Base-by-base conservation (phyloP, 2,888 invertebrate species). In the Anoplius nigerrimus region DNA sequence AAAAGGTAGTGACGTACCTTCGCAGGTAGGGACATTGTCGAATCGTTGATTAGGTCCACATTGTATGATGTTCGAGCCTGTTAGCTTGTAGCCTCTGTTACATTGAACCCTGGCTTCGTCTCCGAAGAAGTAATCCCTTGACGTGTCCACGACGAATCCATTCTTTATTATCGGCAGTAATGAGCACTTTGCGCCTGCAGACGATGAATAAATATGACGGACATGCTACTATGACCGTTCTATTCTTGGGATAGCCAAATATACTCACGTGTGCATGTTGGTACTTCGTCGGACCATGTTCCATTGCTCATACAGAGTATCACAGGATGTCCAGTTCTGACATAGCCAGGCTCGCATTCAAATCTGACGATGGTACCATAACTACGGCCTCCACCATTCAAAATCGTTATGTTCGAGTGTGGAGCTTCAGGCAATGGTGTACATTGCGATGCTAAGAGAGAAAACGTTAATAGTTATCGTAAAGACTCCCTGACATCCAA, bases 221-320 rank as follows among this genome's bases (percentile, higher is more conserved):
- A 27, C 27, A 27, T 42, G 8, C 15, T 13, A 6, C 24, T 11
- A 1, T 56, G 55, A 45, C n/a, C n/a, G 0, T 20, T 56, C 6
- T 24, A 24, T 24, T 34, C 1, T 11, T 20, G 11, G 1, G 8
- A 8, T n/a, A 22, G n/a, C n/a, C n/a, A 18, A 8, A 13, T 43
- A 15, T 52, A 88, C 91, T 90, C 91, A 90, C 96, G 92, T 43
- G 95, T 92, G 88, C 97, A 97, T 4, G 93, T 93, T 0, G 97
- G 97, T 3, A 97, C 96, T 78, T 95, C 93, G 68, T 96, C 96
- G 69, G 97, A 97, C 97, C 97, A 98, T 11, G 97, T 97, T 59
- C 97, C 97, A 84, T 97, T 97, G 84, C 97, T 97, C 96, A 97
- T 97, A 87, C 97, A 98, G 45, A 97, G 92, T 51, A 97, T 92